Percentiles rank a stretch among this genome's conserved stretches.
Conservation (phyloP, 2,888 invertebrate species). For the Ichneumoninae sp. region DNA sequence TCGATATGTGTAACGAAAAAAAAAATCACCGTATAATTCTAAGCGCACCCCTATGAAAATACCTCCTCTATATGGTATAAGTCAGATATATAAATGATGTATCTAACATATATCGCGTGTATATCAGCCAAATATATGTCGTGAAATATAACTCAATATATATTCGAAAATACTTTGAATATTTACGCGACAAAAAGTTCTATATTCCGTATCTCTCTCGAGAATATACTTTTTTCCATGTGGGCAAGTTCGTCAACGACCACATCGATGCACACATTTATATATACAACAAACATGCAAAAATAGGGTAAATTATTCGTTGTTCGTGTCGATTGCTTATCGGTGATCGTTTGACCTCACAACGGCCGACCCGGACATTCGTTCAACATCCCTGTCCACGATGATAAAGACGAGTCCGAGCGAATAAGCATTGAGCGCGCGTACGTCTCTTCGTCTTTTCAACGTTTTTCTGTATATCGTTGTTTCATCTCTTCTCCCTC, state of each 20-base stretch:
- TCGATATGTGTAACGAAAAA: not conserved
- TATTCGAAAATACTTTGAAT: no score
- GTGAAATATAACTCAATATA: no score
- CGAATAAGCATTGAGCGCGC: constrained; percentile 47
- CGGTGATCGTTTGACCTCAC: constrained; percentile 65
- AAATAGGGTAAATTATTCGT: constrained; percentile 48
- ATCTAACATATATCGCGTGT: no score
- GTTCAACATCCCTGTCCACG: constrained; percentile 53
- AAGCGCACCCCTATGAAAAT: not conserved
- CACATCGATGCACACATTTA: no score
- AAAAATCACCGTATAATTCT: not conserved
- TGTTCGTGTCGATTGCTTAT: constrained; percentile 66
- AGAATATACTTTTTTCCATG: no score
- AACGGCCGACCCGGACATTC: constrained; percentile 34
- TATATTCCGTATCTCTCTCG: no score
- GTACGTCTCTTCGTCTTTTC: constrained; percentile 22
- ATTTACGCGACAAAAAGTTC: no score
- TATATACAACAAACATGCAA: no score
- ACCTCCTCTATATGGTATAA: no score
- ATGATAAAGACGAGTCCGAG: constrained; percentile 47
- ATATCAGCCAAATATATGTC: no score
- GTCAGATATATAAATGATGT: no score
- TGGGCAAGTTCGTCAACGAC: no score
- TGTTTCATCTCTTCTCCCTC: constrained; percentile 31
- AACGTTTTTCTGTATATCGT: not conserved